Base-by-base conservation (phyloP, 2,797 vertebrate genomes). In the Lagorchestes hirsutus region DNA sequence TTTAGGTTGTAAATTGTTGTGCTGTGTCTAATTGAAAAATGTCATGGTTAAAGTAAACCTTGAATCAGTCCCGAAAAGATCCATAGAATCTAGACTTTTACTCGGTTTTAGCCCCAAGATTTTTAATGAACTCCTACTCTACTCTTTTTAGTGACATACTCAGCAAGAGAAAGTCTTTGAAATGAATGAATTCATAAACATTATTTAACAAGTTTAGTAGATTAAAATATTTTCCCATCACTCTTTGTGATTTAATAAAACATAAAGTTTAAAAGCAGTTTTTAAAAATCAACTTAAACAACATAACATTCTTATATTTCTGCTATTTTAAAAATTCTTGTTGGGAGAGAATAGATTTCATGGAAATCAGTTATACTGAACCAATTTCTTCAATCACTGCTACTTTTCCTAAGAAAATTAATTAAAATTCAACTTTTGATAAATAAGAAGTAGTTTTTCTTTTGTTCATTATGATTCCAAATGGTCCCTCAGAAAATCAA, bases 311-410 rank as follows among this genome's bases (percentile, higher is more conserved):
- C 14, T n/a, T n/a, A 18, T n/a, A 5, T 14, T n/a, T 5, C 34
- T n/a, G 4, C 62, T 93, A 55, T 82, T 93, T 95, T 94, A 18
- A 93, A 90, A 11, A 92, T 92, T 92, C 90, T 2, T 5, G 31
- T 67, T 67, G 6, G 50, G 58, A 24, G 57, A 94, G 90, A 91
- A 58, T 1, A 62, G 10, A 82, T 90, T 22, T 93, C 92, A 97
- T 94, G 50, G 0, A 50, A 2, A 52, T 67, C 90, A 95, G 4
- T 67, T 95, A 59, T 29, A 92, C 2, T 59, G 11, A 97, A 93
- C 1, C 4, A 90, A n/a, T 91, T 87, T 93, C 14, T 92, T 92
- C 55, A 55, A 91, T 82, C 62, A 18, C 1, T 91, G 62, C 59
- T 34, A 62, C 59, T 62, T 62, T 62, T 62, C 31, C 31, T 62